Percentiles rank a stretch among this genome's conserved stretches.
These are phyloP conservation scores for Rhea pennata DNA, from an alignment of 2,113 vertebrate species.

Conservation along the genomic window DNA sequence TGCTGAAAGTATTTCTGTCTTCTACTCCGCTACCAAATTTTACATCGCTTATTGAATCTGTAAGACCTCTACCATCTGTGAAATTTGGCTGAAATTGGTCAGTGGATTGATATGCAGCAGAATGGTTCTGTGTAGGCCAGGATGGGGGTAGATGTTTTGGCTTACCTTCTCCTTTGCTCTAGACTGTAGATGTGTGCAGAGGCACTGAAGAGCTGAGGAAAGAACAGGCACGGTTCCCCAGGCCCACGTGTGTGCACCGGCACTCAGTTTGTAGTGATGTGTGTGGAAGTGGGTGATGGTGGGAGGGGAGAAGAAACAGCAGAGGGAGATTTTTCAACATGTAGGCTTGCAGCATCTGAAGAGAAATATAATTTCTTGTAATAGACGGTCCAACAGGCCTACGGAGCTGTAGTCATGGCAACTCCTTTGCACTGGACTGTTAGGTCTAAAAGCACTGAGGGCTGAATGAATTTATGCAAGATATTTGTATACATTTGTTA, in stretches of 20 bases:
- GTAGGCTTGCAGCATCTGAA: not conserved
- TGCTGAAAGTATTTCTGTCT: rapidly evolving
- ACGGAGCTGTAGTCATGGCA: slow-evolving; percentile 33
- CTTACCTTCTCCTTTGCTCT: not conserved
- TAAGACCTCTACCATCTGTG: not conserved
- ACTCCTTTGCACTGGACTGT: not conserved
- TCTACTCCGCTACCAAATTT: not conserved
- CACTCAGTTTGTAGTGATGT: not conserved
- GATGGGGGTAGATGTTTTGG: not conserved
- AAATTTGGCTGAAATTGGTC: not conserved
- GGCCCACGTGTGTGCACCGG: rapidly evolving
- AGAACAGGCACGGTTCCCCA: not conserved
- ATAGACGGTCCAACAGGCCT: not conserved
- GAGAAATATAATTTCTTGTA: not conserved
- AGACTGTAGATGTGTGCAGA: not conserved
- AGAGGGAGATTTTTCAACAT: not conserved
- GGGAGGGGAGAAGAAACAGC: not conserved
- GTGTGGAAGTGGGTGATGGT: not conserved
- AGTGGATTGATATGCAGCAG: not conserved
- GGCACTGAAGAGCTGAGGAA: not conserved
- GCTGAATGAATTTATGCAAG: not conserved
- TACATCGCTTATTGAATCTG: not conserved
- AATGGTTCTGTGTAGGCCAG: not conserved
- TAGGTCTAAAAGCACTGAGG: not conserved
- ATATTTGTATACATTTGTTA: not conserved